Conservation (phyloP, 2,888 invertebrate species). For the Dichetophora obliterata region DNA sequence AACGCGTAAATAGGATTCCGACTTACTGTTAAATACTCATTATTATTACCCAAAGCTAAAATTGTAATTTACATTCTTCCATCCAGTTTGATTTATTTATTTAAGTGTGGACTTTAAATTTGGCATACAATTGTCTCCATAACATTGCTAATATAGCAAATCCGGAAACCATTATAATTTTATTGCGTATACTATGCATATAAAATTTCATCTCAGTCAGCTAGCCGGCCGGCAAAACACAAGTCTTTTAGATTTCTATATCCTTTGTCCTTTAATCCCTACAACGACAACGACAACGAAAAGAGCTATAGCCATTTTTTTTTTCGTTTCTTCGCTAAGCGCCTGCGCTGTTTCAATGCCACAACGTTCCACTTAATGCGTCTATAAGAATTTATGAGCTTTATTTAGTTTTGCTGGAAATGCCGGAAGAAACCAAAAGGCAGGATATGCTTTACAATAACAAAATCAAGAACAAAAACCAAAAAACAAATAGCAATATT, state of each 20-base stretch:
- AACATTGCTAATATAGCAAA: neutral
- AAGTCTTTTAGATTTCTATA: neutral
- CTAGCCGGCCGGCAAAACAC: constrained; percentile 22
- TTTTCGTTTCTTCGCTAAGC: neutral
- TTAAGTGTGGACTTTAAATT: too few relatives aligned
- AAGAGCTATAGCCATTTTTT: neutral
- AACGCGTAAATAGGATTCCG: too few relatives aligned
- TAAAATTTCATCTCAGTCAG: neutral
- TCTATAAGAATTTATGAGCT: neutral
- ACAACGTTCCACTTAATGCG: neutral
- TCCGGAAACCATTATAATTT: constrained; percentile 23
- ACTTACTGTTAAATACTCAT: too few relatives aligned
- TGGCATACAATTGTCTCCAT: too few relatives aligned
- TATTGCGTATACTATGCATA: neutral
- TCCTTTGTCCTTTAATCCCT: constrained; percentile 7
- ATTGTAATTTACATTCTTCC: too few relatives aligned
- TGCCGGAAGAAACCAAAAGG: constrained; percentile 7
- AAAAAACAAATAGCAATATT: neutral
- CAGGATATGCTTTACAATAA: constrained; percentile 1
- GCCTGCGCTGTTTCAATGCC: constrained; percentile 24
- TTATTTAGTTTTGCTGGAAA: neutral
- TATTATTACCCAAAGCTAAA: too few relatives aligned
- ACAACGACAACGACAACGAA: constrained; percentile 12
- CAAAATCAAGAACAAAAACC: neutral
- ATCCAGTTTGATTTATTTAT: too few relatives aligned